These are phyloP conservation scores for Macaria notata DNA, from an alignment of 2,888 invertebrate species.

Conservation along the genomic window DNA sequence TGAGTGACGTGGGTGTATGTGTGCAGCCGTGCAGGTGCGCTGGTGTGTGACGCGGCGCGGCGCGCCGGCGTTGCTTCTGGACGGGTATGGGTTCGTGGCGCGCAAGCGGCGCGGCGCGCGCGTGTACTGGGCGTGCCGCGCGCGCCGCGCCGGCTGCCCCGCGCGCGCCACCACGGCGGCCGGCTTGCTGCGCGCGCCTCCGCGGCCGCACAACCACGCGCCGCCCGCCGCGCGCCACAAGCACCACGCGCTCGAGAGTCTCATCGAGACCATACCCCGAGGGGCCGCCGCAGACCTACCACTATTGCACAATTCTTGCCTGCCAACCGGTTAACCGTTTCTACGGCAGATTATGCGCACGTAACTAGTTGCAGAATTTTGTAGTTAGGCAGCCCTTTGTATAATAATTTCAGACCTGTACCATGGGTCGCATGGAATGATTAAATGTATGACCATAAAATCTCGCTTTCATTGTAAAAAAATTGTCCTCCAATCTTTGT, in stretches of 20 bases:
- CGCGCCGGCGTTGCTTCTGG: conserved; percentile 66
- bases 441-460: too few relatives aligned
- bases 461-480: too few relatives aligned
- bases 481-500: too few relatives aligned
- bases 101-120: conserved; percentile 69
- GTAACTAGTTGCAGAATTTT: too few relatives aligned
- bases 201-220: conserved; percentile 56
- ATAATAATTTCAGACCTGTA: too few relatives aligned
- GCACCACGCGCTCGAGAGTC: conserved; percentile 64
- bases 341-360: too few relatives aligned
- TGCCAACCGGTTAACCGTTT: too few relatives aligned
- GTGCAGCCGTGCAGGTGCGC: conserved; percentile 52
- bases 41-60: conserved; percentile 74
- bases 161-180: conserved; percentile 66
- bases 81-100: conserved; percentile 64
- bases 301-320: too few relatives aligned
- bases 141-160: conserved; percentile 57
- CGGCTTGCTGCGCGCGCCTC: conserved; percentile 55
- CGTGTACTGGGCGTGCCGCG: conserved; percentile 73
- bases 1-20: too few relatives aligned
- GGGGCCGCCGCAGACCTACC: too few relatives aligned
- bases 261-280: conserved; percentile 66
- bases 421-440: too few relatives aligned
- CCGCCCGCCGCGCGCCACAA: conserved; percentile 47
- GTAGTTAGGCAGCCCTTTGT: too few relatives aligned